Percentiles rank a stretch among this genome's conserved stretches.
Conservation (phyloP, 2,888 invertebrate genomes). For the Steinernema hermaphroditum region DNA sequence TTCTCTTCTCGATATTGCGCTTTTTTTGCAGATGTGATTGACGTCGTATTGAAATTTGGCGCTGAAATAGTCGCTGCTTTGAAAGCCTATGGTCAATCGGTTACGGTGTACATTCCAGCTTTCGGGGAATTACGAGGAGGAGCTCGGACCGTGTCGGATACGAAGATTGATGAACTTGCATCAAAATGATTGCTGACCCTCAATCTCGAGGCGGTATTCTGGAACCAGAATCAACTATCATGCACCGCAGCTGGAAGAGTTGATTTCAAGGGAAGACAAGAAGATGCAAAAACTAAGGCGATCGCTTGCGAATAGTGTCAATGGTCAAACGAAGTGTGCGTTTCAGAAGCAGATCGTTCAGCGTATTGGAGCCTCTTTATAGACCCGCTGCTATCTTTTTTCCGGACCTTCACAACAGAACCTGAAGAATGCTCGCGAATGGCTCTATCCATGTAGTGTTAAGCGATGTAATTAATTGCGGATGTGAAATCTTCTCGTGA, state of each 20-base stretch:
- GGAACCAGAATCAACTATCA: constrained; percentile 97
- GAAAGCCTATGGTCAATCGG: constrained; percentile 83
- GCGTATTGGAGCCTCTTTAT: constrained; percentile 70
- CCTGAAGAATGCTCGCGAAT: constrained; percentile 93
- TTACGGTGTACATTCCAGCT: constrained; percentile 94
- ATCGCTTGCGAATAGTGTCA: constrained; percentile 39
- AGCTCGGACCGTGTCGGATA: constrained; percentile 97
- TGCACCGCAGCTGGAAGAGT: constrained; percentile 83
- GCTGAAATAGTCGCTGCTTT: constrained; percentile 96
- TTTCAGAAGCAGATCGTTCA: constrained; percentile 34
- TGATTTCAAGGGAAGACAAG: constrained; percentile 77
- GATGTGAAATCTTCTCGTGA: too few relatives aligned
- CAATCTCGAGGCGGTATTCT: constrained; percentile 85
- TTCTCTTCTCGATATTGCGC: too few relatives aligned
- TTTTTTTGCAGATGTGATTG: constrained; percentile 83
- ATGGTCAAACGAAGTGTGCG: constrained; percentile 28
- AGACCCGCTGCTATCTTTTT: constrained; percentile 88
- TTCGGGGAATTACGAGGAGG: constrained; percentile 93
- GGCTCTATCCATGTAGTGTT: constrained; percentile 79
- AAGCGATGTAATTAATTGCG: too few relatives aligned
- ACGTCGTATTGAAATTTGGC: constrained; percentile 96
- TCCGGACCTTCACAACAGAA: constrained; percentile 96
- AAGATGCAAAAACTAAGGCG: constrained; percentile 27
- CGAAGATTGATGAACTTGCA: constrained; percentile 88
- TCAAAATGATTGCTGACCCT: constrained; percentile 98